Evolutionary conservation across 2,797 vertebrate species (phyloP).

Genomic region (Syndactyla subalaris): DNA sequence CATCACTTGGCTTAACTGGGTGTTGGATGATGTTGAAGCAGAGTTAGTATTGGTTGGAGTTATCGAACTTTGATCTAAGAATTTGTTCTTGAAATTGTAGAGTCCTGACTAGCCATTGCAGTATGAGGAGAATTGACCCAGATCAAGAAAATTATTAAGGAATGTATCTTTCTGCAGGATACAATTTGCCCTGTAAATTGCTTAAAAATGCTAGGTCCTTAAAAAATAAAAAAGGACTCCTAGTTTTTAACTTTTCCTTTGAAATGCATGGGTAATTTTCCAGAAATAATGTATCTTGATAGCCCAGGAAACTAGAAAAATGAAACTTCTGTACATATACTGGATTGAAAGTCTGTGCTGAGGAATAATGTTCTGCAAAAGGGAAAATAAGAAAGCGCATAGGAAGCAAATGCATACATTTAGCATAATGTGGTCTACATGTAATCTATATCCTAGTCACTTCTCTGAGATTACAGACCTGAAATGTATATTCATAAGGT

Average conservation of each 20-base stretch:
- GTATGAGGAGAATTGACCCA: not conserved
- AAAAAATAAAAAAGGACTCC: not conserved
- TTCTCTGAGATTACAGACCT: not conserved
- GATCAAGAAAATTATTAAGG: not conserved
- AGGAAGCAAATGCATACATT: not conserved
- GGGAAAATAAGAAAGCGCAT: not conserved
- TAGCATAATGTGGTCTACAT: not conserved
- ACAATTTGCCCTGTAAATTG: not conserved
- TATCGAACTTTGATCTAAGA: not conserved
- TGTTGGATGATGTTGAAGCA: not conserved
- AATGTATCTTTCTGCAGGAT: not conserved
- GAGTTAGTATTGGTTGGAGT: not conserved
- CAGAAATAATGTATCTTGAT: not conserved
- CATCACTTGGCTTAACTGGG: not conserved
- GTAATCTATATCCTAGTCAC: not conserved
- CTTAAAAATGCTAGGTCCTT: not conserved
- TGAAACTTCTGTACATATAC: not conserved
- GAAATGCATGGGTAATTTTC: not conserved
- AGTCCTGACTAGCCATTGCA: not conserved
- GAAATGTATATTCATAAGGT: slow-evolving; percentile 28
- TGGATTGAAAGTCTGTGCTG: not conserved
- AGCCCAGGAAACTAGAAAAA: not conserved
- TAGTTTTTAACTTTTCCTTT: not conserved
- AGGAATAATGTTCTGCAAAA: not conserved
- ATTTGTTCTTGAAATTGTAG: not conserved